These are phyloP conservation scores for Mastigias papua DNA, from an alignment of 30 jellyfish, hydroid and myxozoan genomes.

Conservation along the genomic window DNA sequence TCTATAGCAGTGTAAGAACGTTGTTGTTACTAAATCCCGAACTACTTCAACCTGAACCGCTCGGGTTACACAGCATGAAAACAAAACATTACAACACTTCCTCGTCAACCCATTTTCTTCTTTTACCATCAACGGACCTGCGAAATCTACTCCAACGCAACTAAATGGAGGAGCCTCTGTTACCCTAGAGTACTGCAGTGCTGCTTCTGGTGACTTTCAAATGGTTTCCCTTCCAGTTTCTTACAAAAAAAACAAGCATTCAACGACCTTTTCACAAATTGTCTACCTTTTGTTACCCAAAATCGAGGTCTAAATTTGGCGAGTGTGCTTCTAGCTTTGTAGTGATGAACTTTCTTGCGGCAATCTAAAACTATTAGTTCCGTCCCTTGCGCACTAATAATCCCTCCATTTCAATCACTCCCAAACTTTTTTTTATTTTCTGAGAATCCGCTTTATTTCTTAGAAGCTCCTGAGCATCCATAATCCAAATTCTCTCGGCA, in stretches of 20 bases:
- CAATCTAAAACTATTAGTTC: constrained; percentile 30
- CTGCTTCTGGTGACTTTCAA: not conserved
- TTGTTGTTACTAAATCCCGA: not conserved
- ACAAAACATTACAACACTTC: not conserved
- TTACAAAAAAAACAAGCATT: not conserved
- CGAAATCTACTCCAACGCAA: not conserved
- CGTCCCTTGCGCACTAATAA: constrained; percentile 51
- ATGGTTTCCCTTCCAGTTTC: not conserved
- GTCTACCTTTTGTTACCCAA: not conserved
- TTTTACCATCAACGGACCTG: not conserved
- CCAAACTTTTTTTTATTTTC: constrained; percentile 2
- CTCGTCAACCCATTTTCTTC: not conserved
- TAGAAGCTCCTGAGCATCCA: constrained; percentile 37
- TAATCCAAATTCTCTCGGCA: constrained; percentile 50
- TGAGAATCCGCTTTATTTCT: constrained; percentile 9
- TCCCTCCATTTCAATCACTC: constrained; percentile 13
- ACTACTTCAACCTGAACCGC: not conserved
- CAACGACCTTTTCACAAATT: not conserved
- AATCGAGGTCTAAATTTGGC: not conserved
- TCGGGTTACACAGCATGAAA: not conserved
- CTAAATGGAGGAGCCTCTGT: not conserved
- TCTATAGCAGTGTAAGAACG: not conserved
- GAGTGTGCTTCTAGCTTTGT: constrained; percentile 19
- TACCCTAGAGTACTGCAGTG: not conserved
- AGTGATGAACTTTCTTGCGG: constrained; percentile 41